Evolutionary conservation across 2,113 vertebrate genomes (phyloP), one percentile per base, ranked within the genome.

Genomic region (Hepsetus odoe): DNA sequence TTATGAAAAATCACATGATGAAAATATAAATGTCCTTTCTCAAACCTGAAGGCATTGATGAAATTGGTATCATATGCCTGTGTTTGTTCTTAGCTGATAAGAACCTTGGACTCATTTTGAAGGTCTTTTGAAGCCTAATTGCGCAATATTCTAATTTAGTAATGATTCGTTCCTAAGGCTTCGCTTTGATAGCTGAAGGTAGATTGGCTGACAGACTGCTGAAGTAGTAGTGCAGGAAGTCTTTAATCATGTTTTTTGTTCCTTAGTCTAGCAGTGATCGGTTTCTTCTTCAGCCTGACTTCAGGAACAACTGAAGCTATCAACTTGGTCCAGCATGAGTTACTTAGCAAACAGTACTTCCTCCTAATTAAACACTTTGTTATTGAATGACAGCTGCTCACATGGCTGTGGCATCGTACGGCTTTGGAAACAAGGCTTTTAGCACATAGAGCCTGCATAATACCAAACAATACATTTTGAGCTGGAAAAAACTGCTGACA

Each of bases 111-210:
- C n/a, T 42, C 61, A 72, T 79, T 64, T 40, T 24, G 4, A 38
- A 53, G 30, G 32, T 64, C 18, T 35, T 64, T 13, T 3, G 35
- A 33, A 64, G 59, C n/a, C 49, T 67, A 68, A 51, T 35, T 76
- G 59, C 72, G 67, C 56, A 59, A 68, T 72, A 1, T 67, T 38
- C 38, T 81, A 32, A 82, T 72, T 82, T 49, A 77, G 62, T 40
- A 82, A 77, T 77, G 61, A 73, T 77, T 82, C 55, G 32, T 55
- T 71, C 24, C 44, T 12, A 46, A 59, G 66, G 35, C 38, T 53
- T 76, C 58, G 16, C 24, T 42, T 72, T 9, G 51, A 77, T 35
- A 26, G 13, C 55, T 44, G 40, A 26, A 38, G 6, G 2, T 40
- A 13, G 26, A 69, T 44, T 35, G 22, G 14, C 28, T 22, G 9